phyloP scores from a whole-genome alignment of 2,888 invertebrate genomes.

The Linnaemya tessellans region DNA sequence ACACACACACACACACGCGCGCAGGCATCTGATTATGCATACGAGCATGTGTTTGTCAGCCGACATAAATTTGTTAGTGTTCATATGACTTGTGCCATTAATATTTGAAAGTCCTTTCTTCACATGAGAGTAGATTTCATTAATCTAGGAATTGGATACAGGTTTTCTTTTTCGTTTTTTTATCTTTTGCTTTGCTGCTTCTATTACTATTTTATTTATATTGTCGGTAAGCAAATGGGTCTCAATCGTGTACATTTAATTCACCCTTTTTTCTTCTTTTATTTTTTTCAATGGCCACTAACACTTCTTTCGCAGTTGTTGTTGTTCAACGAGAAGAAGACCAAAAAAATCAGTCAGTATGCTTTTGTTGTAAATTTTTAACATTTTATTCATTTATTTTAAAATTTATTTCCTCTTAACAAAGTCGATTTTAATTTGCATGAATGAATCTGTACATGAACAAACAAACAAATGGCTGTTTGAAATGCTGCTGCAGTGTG shows the following conservation, averaged over 20 bases:
- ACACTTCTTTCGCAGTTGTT: constrained; percentile 19
- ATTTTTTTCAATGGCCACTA: not conserved
- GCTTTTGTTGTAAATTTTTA: constrained; percentile 71
- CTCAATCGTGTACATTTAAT: constrained; percentile 34
- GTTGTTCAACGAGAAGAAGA: constrained; percentile 1
- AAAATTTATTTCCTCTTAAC: constrained; percentile 74
- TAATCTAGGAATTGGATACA: constrained; percentile 69
- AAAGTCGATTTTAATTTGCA: constrained; percentile 74
- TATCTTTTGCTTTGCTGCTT: constrained; percentile 7
- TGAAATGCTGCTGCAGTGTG: constrained; percentile 13
- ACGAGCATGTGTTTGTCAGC: not conserved
- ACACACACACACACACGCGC: not conserved
- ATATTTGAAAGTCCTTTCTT: constrained; percentile 23
- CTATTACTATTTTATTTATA: constrained; percentile 17
- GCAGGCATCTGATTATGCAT: not conserved
- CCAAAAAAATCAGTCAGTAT: constrained; percentile 36
- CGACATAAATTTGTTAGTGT: constrained; percentile 21
- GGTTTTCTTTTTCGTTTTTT: constrained; percentile 29
- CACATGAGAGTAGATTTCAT: constrained; percentile 58
- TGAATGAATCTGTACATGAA: constrained; percentile 70
- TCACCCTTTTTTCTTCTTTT: constrained; percentile 42
- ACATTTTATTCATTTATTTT: constrained; percentile 74
- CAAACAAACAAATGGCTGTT: constrained; percentile 55
- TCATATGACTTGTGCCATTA: constrained; percentile 48
- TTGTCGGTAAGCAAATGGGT: constrained; percentile 15